A percentile compares a stretch with the other conserved stretches of the same genome.
phyloP scores from a whole-genome alignment of 2,888 invertebrate species.

The Operophtera brumata region DNA sequence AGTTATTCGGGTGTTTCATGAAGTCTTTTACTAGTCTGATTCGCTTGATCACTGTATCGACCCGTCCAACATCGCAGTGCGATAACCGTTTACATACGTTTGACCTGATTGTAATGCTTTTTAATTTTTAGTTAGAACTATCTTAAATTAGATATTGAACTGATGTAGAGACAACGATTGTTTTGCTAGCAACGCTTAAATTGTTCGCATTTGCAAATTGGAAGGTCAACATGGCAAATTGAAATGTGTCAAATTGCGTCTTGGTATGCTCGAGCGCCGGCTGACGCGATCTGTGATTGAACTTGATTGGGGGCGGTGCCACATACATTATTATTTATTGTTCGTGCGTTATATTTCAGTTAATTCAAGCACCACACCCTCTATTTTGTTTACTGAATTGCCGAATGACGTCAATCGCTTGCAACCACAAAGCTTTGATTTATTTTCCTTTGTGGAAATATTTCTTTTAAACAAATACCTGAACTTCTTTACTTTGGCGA shows the following conservation, averaged over 20 bases:
- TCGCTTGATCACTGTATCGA: neutral
- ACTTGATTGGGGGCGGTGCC: conserved; percentile 52
- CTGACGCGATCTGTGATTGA: conserved; percentile 47
- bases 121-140: too few relatives aligned
- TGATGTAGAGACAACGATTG: too few relatives aligned
- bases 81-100: too few relatives aligned
- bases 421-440: neutral
- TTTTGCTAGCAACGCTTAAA: too few relatives aligned
- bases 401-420: conserved; percentile 2
- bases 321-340: conserved; percentile 45
- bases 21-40: neutral
- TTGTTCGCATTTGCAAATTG: conserved; percentile 26
- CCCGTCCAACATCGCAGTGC: too few relatives aligned
- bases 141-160: too few relatives aligned
- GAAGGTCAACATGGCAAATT: conserved; percentile 43
- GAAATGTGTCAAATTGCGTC: conserved; percentile 37
- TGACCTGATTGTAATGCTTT: too few relatives aligned
- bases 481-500: neutral
- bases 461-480: neutral
- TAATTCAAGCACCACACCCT: conserved; percentile 40
- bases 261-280: conserved; percentile 39
- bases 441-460: neutral
- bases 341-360: conserved; percentile 35
- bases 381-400: conserved; percentile 4
- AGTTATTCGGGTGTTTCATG: neutral